Evolutionary conservation across 1,140 invertebrate genomes (phyloP).

Genomic region (Venustaconcha ellipsiformis): DNA sequence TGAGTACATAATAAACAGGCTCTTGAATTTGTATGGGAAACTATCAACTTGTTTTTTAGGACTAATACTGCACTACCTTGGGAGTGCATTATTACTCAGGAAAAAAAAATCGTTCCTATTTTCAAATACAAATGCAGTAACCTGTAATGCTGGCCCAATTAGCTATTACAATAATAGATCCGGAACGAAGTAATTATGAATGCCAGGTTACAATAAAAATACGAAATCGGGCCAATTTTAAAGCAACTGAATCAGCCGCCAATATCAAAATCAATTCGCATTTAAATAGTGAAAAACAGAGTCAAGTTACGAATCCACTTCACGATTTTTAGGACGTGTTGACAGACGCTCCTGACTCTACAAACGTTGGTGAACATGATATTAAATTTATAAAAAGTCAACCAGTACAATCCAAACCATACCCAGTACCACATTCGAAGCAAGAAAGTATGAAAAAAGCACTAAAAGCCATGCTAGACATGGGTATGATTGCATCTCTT

Average conservation of each 20-base stretch:
- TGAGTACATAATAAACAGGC: too few relatives aligned
- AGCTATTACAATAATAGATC: neutral
- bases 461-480: neutral
- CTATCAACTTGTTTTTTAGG: too few relatives aligned
- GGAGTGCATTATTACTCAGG: too few relatives aligned
- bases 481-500: neutral
- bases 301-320: too few relatives aligned
- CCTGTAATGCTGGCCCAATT: neutral
- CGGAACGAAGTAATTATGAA: conserved; percentile 7
- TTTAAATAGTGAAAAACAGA: neutral
- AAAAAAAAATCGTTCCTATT: too few relatives aligned
- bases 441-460: conserved; percentile 59
- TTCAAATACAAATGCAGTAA: too few relatives aligned
- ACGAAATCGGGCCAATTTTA: conserved; percentile 1
- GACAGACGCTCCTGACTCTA: conserved; percentile 26
- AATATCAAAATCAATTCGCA: neutral
- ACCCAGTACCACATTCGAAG: conserved; percentile 61
- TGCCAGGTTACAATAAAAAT: neutral
- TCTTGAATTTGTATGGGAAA: too few relatives aligned
- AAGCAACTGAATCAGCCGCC: neutral
- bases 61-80: too few relatives aligned
- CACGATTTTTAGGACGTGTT: conserved; percentile 14
- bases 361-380: conserved; percentile 17
- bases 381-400: conserved; percentile 9
- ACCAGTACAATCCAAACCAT: conserved; percentile 23